Base-by-base conservation (phyloP, 1,140 invertebrate species). In the Pomacea maculata region DNA sequence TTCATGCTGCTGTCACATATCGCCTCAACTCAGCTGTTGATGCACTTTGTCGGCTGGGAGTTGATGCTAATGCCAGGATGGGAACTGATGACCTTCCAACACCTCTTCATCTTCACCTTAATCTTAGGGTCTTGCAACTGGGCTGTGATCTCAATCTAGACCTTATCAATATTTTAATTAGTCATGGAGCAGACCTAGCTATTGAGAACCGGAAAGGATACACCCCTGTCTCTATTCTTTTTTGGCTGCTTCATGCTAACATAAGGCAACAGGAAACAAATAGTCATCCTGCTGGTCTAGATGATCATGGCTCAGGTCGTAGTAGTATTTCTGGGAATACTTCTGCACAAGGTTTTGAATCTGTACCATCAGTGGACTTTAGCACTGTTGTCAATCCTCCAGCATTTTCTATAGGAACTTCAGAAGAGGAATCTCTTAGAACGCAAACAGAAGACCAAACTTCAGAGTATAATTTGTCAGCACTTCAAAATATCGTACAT, bases 171-270 rank as follows among this genome's bases (percentile, higher is more conserved):
- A 25, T 57, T 45, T 65, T 78, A 25, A 57, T 78, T 19, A 11
- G 77, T 11, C 77, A 78, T 67, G 77, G 77, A 9, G 77, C 77
- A 29, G 77, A 78, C 54, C 65, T 78, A 54, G 52, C 65, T 0
- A 3, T 25, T 14, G n/a, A 52, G 21, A 78, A 78, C 67, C 29
- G 45, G 15, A 14, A n/a, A 15, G 67, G 77, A 19, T 57, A 70
- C 76, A 78, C 77, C 10, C 34, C 77, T 0, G 15, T 78, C 10
- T 70, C 77, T 19, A 25, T 70, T 19, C 77, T 78, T 2, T 78
- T 78, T 54, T 70, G 77, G 77, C 10, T 78, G 65, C 67, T 70
- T n/a, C 29, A 70, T 70, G 67, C 21, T 70, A 70, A 34, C 67
- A 70, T 70, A 25, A 12, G 29, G n/a, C 67, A 70, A 52, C 67